These are phyloP conservation scores for Flexamia atlantica DNA, from an alignment of 2,888 invertebrate genomes.

Conservation along the genomic window DNA sequence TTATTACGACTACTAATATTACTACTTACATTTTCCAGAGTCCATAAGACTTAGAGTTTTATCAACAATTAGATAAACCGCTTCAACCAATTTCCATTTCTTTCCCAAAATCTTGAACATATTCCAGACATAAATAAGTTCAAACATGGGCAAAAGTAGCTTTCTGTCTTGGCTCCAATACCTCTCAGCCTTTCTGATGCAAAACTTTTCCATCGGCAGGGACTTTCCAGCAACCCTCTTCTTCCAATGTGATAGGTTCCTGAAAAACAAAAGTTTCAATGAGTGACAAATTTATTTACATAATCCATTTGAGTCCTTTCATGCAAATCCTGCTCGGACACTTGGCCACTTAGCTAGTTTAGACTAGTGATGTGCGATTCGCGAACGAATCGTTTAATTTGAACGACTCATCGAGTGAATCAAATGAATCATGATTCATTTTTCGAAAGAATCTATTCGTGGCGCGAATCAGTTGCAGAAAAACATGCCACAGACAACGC, in stretches of 20 bases:
- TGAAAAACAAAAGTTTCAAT: slow-evolving; percentile 74
- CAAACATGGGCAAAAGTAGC: slow-evolving; percentile 89
- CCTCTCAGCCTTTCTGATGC: slow-evolving; percentile 89
- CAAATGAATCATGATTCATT: too few relatives aligned
- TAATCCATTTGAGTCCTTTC: too few relatives aligned
- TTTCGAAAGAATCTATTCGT: too few relatives aligned
- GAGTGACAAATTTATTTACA: too few relatives aligned
- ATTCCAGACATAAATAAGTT: slow-evolving; percentile 96
- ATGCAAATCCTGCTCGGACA: too few relatives aligned
- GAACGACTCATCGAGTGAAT: too few relatives aligned
- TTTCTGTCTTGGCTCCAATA: slow-evolving; percentile 85
- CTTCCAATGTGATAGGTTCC: slow-evolving; percentile 88
- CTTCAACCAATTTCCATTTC: slow-evolving; percentile 80
- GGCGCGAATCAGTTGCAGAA: too few relatives aligned
- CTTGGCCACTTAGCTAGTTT: too few relatives aligned
- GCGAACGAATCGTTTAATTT: too few relatives aligned
- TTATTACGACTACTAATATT: too few relatives aligned
- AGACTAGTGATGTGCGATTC: too few relatives aligned
- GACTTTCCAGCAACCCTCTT: slow-evolving; percentile 97
- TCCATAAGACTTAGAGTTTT: slow-evolving; percentile 74
- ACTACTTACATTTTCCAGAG: slow-evolving; percentile 71
- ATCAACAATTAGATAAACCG: slow-evolving; percentile 81
- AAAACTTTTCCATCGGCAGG: slow-evolving; percentile 97
- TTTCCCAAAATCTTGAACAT: slow-evolving; percentile 89
- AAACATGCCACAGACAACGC: too few relatives aligned